Evolutionary conservation across 2,797 vertebrate genomes (phyloP).

Genomic region (Luscinia luscinia): DNA sequence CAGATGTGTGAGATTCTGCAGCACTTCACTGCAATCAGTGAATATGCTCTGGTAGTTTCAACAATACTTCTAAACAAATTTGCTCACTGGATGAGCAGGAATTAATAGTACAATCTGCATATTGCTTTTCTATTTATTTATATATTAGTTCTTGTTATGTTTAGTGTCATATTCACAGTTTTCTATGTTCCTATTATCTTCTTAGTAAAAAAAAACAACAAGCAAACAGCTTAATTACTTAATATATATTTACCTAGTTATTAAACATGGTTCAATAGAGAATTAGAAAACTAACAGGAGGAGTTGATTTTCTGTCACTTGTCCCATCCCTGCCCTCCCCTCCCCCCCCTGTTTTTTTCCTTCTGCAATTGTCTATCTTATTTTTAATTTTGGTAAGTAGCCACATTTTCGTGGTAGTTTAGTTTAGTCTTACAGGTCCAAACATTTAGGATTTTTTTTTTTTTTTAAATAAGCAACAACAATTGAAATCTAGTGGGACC

Average conservation of each 20-base stretch:
- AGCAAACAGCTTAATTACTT: background rate
- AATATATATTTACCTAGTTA: background rate
- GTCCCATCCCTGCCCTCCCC: rapidly evolving
- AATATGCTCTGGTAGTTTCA: background rate
- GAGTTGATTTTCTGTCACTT: background rate
- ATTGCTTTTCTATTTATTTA: background rate
- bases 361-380: background rate
- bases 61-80: background rate
- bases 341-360: rapidly evolving
- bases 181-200: background rate
- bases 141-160: background rate
- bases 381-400: background rate
- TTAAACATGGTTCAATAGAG: background rate
- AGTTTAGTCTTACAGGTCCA: background rate
- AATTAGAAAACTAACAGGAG: background rate
- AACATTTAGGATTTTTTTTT: background rate
- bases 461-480: background rate
- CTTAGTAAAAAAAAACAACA: background rate
- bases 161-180: background rate
- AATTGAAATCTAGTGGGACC: background rate
- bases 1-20: background rate
- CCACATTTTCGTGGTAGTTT: background rate
- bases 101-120: background rate
- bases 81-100: background rate
- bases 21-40: background rate